phyloP scores from a whole-genome alignment of 2,888 invertebrate species.

The Automeris io region DNA sequence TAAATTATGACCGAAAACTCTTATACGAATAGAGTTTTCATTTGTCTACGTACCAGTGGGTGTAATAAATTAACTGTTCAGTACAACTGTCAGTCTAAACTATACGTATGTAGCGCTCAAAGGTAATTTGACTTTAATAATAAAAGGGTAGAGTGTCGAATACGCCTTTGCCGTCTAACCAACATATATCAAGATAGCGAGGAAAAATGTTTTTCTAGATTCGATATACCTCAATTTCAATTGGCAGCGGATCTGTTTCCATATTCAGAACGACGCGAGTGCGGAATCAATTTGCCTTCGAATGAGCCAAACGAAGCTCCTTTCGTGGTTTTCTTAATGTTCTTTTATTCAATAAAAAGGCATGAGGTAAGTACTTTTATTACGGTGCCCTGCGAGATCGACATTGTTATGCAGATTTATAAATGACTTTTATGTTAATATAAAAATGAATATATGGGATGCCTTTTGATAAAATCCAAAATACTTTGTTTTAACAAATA shows the following conservation, averaged over 20 bases:
- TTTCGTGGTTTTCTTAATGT: slow-evolving; percentile 41
- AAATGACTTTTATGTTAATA: no score
- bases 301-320: slow-evolving; percentile 35
- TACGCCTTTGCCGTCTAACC: slow-evolving; percentile 42
- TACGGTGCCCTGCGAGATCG: not conserved
- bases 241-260: slow-evolving; percentile 52
- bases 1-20: no score
- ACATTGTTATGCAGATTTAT: not conserved
- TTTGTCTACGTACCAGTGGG: no score
- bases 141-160: slow-evolving; percentile 51
- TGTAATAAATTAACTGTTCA: no score
- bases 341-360: slow-evolving; percentile 37
- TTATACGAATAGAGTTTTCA: no score
- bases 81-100: no score
- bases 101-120: no score
- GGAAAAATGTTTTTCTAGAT: slow-evolving; percentile 72
- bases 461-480: no score
- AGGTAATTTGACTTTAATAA: no score
- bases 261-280: slow-evolving; percentile 42
- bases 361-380: slow-evolving; percentile 11
- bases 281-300: slow-evolving; percentile 57
- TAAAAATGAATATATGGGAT: no score
- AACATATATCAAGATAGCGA: slow-evolving; percentile 54
- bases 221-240: slow-evolving; percentile 71
- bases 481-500: no score